phyloP scores from a whole-genome alignment of 2,888 invertebrate species.

The Pollenia angustigena region DNA sequence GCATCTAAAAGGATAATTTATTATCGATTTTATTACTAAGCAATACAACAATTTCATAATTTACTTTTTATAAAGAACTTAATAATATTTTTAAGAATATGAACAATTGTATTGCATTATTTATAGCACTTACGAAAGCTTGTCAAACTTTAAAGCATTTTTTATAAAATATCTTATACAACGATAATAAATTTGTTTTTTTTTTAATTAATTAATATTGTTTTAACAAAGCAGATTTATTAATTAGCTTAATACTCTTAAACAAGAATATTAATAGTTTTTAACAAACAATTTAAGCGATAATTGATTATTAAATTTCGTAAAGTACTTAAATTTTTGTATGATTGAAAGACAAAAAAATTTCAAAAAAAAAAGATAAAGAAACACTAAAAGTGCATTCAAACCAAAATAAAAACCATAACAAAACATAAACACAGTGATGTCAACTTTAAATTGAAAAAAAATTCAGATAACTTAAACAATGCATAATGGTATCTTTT shows the following conservation, averaged over 20 bases:
- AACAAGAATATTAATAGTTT: conserved; percentile 1
- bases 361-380: background rate
- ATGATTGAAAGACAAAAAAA: background rate
- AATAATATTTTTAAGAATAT: too few species aligned
- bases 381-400: background rate
- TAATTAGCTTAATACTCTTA: conserved; percentile 37
- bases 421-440: background rate
- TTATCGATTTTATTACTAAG: too few species aligned
- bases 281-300: conserved; percentile 17
- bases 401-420: background rate
- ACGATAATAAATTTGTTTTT: background rate
- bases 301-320: background rate
- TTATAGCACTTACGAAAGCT: too few species aligned
- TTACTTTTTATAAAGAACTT: too few species aligned
- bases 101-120: too few species aligned
- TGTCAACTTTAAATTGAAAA: background rate
- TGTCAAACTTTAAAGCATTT: too few species aligned
- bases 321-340: background rate
- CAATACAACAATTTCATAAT: too few species aligned
- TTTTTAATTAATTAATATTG: background rate
- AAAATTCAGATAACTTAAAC: too few species aligned
- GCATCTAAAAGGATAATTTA: too few species aligned
- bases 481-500: too few species aligned
- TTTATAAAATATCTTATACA: background rate
- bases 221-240: background rate